These are phyloP conservation scores for Drosophila tanythrix DNA, from an alignment of 2,888 invertebrate genomes.

Conservation along the genomic window DNA sequence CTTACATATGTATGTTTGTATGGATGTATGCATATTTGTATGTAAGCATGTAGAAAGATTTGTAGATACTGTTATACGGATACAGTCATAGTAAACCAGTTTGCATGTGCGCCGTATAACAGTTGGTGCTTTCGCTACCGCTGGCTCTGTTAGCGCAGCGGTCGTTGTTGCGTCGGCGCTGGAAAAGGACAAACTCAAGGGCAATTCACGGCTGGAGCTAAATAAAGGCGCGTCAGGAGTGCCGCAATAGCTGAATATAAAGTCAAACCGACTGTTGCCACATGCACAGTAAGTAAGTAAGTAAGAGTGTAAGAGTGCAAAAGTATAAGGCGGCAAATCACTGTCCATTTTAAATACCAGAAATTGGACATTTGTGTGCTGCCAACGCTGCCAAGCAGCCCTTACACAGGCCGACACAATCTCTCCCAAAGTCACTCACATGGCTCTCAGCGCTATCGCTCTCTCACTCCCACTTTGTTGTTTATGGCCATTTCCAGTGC, in stretches of 20 bases:
- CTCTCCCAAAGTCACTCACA: neutral
- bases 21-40: neutral
- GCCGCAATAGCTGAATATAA: conserved; percentile 21
- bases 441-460: conserved; percentile 7
- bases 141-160: conserved; percentile 13
- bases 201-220: conserved; percentile 53
- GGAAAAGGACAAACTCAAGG: conserved; percentile 79
- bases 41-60: neutral
- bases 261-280: conserved; percentile 5
- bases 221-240: conserved; percentile 40
- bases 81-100: conserved; percentile 53
- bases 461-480: conserved; percentile 4
- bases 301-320: neutral
- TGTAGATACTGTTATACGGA: conserved; percentile 59
- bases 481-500: conserved; percentile 39
- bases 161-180: conserved; percentile 55
- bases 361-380: conserved; percentile 32
- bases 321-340: conserved; percentile 3
- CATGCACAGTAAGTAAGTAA: neutral
- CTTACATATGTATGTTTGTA: neutral
- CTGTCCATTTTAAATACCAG: conserved; percentile 17
- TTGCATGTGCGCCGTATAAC: conserved; percentile 64
- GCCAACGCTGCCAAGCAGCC: conserved; percentile 25
- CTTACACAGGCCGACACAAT: conserved; percentile 7
- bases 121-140: conserved; percentile 31